These are phyloP conservation scores for Lithosia quadra DNA, from an alignment of 2,888 invertebrate genomes.

Conservation along the genomic window DNA sequence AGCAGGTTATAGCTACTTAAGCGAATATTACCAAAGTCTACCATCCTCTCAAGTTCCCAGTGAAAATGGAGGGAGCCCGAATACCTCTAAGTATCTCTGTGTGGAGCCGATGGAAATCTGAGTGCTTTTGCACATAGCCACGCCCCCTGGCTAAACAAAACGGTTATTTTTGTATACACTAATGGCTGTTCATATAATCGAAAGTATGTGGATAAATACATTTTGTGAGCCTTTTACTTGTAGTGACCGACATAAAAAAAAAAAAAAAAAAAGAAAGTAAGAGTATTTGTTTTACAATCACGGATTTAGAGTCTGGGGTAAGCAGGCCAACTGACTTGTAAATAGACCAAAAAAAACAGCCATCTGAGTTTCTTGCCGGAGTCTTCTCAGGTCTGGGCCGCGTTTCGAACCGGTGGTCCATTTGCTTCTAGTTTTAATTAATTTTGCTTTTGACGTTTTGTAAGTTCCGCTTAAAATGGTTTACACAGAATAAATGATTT, in stretches of 20 bases:
- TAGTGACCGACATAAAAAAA: too few relatives aligned
- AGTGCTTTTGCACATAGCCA: conserved; percentile 44
- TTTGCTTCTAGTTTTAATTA: too few relatives aligned
- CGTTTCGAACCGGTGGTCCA: too few relatives aligned
- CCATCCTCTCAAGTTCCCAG: neutral
- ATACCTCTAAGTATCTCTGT: conserved; percentile 4
- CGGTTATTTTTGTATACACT: conserved; percentile 9
- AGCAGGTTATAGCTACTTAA: neutral
- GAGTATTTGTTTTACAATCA: neutral
- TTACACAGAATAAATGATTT: too few relatives aligned
- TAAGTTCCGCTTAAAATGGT: too few relatives aligned
- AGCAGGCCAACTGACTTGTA: too few relatives aligned
- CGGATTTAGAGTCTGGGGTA: too few relatives aligned
- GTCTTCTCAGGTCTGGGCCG: too few relatives aligned
- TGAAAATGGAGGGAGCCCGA: neutral
- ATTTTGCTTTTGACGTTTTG: too few relatives aligned
- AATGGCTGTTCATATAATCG: neutral
- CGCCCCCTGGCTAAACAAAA: conserved; percentile 26
- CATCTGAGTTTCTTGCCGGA: too few relatives aligned
- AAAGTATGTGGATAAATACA: neutral
- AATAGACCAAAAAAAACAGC: too few relatives aligned
- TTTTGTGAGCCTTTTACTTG: neutral
- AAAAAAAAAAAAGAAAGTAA: too few relatives aligned
- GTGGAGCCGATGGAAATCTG: conserved; percentile 17
- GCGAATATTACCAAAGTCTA: conserved; percentile 1